Percentiles rank a stretch among this genome's conserved stretches.
These are phyloP conservation scores for Drosophila neocordata DNA, from an alignment of 1,140 invertebrate species.

Conservation along the genomic window DNA sequence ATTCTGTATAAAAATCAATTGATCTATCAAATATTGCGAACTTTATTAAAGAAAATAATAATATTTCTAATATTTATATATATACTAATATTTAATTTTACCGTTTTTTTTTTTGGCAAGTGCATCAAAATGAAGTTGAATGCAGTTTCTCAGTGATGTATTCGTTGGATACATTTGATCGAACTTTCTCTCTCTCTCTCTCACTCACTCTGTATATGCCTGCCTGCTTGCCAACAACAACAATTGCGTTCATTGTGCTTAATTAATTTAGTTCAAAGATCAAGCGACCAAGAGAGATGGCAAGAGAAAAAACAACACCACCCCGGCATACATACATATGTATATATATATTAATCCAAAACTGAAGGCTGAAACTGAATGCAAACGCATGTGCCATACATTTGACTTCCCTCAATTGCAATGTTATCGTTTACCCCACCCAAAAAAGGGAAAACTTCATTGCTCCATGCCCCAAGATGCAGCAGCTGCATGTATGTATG, in stretches of 20 bases:
- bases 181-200: background rate
- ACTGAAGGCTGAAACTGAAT: background rate
- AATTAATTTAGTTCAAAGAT: conserved; percentile 83
- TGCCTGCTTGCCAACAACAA: conserved; percentile 52
- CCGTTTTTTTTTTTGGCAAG: background rate
- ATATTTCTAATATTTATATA: too few relatives aligned
- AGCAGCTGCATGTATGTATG: too few relatives aligned
- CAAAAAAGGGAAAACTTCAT: too few relatives aligned
- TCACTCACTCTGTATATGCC: background rate
- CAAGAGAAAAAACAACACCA: background rate
- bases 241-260: conserved; percentile 82
- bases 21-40: too few relatives aligned
- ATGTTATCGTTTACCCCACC: background rate
- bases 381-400: background rate
- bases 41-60: too few relatives aligned
- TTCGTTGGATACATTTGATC: conserved; percentile 62
- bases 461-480: too few relatives aligned
- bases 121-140: conserved; percentile 14
- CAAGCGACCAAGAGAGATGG: conserved; percentile 51
- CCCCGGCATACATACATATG: too few relatives aligned
- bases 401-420: conserved; percentile 7
- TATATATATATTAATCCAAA: conserved; percentile 3
- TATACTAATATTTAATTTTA: too few relatives aligned
- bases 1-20: too few relatives aligned
- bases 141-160: conserved; percentile 38